These are phyloP conservation scores for Oreochromis mossambicus DNA, from an alignment of 2,797 vertebrate genomes.

Conservation along the genomic window DNA sequence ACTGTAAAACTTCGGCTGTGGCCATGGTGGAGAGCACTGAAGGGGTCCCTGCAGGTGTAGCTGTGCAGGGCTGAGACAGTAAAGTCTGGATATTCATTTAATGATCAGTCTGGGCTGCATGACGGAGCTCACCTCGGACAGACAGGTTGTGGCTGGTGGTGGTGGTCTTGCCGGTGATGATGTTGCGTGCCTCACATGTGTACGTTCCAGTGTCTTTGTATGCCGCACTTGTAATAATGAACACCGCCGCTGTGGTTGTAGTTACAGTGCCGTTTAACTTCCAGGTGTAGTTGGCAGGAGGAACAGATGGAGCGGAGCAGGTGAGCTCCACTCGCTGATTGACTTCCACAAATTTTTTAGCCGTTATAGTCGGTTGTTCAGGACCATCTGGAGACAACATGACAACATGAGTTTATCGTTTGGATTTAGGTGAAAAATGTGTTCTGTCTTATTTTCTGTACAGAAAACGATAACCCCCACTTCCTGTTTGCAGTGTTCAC, in stretches of 20 bases:
- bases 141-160: neutral
- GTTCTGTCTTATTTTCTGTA: neutral
- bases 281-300: constrained; percentile 58
- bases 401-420: neutral
- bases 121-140: constrained; percentile 61
- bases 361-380: neutral
- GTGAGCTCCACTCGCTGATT: fast-evolving
- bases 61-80: neutral
- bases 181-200: constrained; percentile 61
- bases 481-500: neutral
- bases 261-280: constrained; percentile 52
- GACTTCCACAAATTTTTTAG: constrained; percentile 18
- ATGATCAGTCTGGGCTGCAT: too few relatives aligned
- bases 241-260: fast-evolving
- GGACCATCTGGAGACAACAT: constrained; percentile 65
- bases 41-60: neutral
- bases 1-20: too few relatives aligned
- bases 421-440: neutral
- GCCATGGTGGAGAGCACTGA: too few relatives aligned
- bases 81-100: neutral
- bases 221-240: fast-evolving
- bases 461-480: neutral
- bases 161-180: constrained; percentile 31
- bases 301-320: constrained; percentile 46
- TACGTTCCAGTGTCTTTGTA: constrained; percentile 56